Evolutionary conservation across 2,888 invertebrate genomes (phyloP).

Genomic region (Erebia ligea): DNA sequence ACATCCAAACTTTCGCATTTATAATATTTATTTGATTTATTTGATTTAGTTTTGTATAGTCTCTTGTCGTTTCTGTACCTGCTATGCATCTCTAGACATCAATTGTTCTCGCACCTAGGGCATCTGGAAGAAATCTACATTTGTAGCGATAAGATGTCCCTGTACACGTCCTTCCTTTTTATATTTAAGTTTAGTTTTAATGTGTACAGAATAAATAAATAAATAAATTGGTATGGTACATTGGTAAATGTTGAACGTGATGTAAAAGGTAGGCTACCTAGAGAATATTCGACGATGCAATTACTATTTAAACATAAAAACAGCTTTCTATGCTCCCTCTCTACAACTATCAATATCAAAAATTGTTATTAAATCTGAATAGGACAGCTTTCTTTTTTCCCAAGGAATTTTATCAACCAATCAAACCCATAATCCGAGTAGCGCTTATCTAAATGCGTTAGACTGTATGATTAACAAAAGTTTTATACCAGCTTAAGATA

Average conservation of each 20-base stretch:
- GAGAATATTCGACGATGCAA: neutral
- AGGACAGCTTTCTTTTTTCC: neutral
- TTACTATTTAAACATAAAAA: neutral
- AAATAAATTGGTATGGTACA: too few species aligned
- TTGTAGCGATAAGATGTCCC: too few species aligned
- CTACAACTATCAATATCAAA: neutral
- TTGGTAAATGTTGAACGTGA: neutral
- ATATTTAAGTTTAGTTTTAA: too few species aligned
- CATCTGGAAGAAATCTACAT: too few species aligned
- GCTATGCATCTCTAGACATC: too few species aligned
- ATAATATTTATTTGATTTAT: too few species aligned
- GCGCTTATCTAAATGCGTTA: slow-evolving; percentile 22
- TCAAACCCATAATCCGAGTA: slow-evolving; percentile 10
- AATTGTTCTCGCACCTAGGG: too few species aligned
- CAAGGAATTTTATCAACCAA: slow-evolving; percentile 2
- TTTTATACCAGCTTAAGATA: slow-evolving; percentile 15
- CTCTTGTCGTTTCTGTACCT: too few species aligned
- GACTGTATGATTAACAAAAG: slow-evolving; percentile 21
- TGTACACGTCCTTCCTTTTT: too few species aligned
- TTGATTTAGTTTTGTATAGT: too few species aligned
- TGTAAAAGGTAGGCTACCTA: neutral
- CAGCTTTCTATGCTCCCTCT: neutral
- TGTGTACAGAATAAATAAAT: too few species aligned
- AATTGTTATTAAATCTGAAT: neutral
- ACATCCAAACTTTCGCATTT: too few species aligned